Evolutionary conservation across 2,888 invertebrate genomes (phyloP).

Genomic region (Auanema sp.): DNA sequence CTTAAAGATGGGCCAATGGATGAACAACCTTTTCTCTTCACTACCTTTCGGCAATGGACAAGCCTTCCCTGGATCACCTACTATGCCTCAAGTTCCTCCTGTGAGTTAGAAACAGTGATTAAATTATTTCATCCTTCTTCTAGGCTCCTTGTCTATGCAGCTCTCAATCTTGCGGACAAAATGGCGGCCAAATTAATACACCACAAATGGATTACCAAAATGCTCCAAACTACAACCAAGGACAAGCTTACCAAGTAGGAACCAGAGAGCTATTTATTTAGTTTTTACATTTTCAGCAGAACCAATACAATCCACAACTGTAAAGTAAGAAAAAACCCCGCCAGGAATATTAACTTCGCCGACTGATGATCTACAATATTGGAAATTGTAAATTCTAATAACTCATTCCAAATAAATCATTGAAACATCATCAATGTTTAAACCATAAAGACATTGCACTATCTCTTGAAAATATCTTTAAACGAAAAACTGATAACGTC

Average conservation of each 20-base stretch:
- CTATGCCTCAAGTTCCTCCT: constrained; percentile 38
- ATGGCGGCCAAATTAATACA: constrained; percentile 23
- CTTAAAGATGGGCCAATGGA: constrained; percentile 38
- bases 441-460: not conserved
- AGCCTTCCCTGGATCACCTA: constrained; percentile 37
- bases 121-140: not conserved
- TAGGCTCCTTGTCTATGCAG: constrained; percentile 44
- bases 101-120: constrained; percentile 18
- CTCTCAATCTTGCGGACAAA: constrained; percentile 34
- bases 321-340: no score
- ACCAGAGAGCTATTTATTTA: no score
- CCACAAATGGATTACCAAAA: constrained; percentile 19
- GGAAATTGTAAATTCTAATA: no score
- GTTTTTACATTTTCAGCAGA: no score
- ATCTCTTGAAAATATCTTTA: no score
- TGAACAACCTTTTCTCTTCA: constrained; percentile 37
- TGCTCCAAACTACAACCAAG: not conserved
- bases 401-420: no score
- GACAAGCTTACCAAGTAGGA: no score
- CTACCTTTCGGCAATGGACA: constrained; percentile 26
- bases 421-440: no score
- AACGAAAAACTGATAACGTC: no score
- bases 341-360: no score
- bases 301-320: no score
- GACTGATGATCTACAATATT: no score